Base-by-base conservation (phyloP, 2,888 invertebrate genomes). In the Hoplodrina ambigua region DNA sequence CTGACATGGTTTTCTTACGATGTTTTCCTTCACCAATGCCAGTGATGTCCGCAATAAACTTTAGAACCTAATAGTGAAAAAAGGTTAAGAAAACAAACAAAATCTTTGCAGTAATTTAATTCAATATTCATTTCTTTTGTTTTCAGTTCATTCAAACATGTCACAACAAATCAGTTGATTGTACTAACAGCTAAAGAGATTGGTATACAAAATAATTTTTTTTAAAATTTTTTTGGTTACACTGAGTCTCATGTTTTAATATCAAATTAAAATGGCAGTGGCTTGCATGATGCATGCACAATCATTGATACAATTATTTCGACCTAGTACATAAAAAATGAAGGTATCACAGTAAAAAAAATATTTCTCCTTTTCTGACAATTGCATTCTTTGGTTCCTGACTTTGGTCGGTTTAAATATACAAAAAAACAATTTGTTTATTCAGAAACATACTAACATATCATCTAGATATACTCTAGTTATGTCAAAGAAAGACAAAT, bases 81-180 rank as follows among this genome's bases (percentile, higher is more conserved):
- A 41, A 41, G 37, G 37, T 44, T 44, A 15, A 15, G 13, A 37
- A 71, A 71, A 1, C 49, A 72, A 70, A 72, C 30, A 19, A 0
- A 20, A 44, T 10, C 0, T n/a, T 13, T 11, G 46, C 4, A 10
- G 6, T 58, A 17, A 25, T 20, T n/a, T 46, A 25, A 46, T 37
- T 37, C 1, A 37, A 59, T 6, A 17, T 72, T 69, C 57, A 44
- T 72, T 37, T 72, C 0, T 37, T 59, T 25, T 41, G 25, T 19
- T 7, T 0, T n/a, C 13, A 55, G 7, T 7, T n/a, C 8, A 50
- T 19, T 50, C 13, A n/a, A 50, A 50, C 8, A 8, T n/a, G n/a
- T 50, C 13, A 19, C 10, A 59, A 25, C 11, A 13, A 44, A 33
- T 20, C 1, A 19, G 20, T 53, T 58, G 15, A n/a, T 37, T 65